Percentiles rank a stretch among this genome's conserved stretches.
Conservation (phyloP, 2,113 vertebrate genomes). For the Lophura nycthemera region DNA sequence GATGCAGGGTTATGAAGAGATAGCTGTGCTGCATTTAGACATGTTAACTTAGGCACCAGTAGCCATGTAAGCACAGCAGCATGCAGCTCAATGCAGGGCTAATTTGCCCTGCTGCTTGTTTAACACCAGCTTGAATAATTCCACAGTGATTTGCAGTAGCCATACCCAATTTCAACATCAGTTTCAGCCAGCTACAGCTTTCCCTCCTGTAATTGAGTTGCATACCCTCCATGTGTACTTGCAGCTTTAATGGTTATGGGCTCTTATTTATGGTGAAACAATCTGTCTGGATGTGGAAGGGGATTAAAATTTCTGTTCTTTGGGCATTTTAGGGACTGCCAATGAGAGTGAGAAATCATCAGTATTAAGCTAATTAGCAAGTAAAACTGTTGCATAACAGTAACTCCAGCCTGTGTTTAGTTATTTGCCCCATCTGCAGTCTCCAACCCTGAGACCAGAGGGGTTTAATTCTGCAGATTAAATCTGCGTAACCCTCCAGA, state of each 20-base stretch:
- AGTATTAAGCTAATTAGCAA: background rate
- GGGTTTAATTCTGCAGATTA: background rate
- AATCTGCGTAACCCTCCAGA: background rate
- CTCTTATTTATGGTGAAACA: background rate
- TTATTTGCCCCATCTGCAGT: background rate
- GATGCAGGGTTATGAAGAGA: background rate
- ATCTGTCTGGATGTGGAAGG: background rate
- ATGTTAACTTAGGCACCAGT: background rate
- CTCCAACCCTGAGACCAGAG: background rate
- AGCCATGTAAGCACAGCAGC: conserved; percentile 19
- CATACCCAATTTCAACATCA: conserved; percentile 36
- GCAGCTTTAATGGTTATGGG: background rate
- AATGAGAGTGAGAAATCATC: background rate
- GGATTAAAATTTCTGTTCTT: background rate
- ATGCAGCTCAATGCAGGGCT: conserved; percentile 4
- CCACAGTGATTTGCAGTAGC: conserved; percentile 54
- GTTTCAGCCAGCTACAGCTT: conserved; percentile 19
- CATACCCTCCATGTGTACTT: background rate
- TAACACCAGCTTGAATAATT: conserved; percentile 42
- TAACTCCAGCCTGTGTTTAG: background rate
- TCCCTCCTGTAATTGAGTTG: conserved; percentile 35
- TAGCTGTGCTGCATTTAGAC: conserved; percentile 19
- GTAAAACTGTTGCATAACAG: background rate
- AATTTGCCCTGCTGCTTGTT: conserved; percentile 49
- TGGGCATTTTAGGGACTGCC: background rate